Evolutionary conservation across 2,113 vertebrate species (phyloP).

Genomic region (Macheiramphus alcinus): DNA sequence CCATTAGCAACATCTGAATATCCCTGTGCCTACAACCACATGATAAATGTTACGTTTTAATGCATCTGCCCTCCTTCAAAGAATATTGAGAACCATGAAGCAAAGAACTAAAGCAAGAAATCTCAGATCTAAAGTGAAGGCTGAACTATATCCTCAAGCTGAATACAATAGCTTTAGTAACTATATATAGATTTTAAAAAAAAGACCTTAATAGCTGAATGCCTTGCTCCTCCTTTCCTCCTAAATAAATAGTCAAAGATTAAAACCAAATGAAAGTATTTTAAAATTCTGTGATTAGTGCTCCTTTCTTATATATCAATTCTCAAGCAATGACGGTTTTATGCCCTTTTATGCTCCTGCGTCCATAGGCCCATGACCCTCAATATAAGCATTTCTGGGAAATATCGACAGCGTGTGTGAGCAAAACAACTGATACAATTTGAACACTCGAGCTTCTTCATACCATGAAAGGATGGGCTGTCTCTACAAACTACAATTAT

Average conservation of each 20-base stretch:
- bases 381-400: background rate
- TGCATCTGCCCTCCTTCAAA: background rate
- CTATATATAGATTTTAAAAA: background rate
- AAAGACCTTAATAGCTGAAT: background rate
- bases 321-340: background rate
- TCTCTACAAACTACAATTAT: background rate
- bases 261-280: conserved; percentile 36
- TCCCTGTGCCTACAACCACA: background rate
- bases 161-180: conserved; percentile 28
- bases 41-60: conserved; percentile 9
- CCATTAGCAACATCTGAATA: background rate
- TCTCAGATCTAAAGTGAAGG: background rate
- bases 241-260: background rate
- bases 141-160: conserved; percentile 41
- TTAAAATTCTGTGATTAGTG: background rate
- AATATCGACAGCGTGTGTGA: background rate
- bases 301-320: background rate
- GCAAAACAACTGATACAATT: background rate
- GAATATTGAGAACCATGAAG: background rate
- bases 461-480: background rate
- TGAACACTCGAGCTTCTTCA: background rate
- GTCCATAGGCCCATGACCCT: background rate
- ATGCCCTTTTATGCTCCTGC: background rate
- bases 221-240: background rate
- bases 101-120: conserved; percentile 19